Evolutionary conservation across 2,113 vertebrate species (phyloP).

Genomic region (Hemichromis elongatus): DNA sequence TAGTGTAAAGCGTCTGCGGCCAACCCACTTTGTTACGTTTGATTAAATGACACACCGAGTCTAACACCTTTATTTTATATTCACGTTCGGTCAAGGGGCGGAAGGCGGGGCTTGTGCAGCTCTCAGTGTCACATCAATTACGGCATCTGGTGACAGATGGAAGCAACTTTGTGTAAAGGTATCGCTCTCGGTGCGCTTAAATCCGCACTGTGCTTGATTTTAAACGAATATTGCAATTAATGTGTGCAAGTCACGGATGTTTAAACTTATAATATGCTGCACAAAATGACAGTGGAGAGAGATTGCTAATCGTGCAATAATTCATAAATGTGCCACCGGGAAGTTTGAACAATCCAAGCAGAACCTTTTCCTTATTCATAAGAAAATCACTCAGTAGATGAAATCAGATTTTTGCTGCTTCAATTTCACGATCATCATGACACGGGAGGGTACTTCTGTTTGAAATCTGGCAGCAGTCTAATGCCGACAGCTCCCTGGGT

Average conservation of each 20-base stretch:
- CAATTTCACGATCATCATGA: constrained; percentile 28
- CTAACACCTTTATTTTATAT: constrained; percentile 17
- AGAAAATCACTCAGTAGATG: constrained; percentile 6
- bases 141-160: constrained; percentile 36
- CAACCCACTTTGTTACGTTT: constrained; percentile 17
- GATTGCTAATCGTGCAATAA: background rate
- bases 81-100: background rate
- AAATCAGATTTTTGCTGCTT: constrained; percentile 14
- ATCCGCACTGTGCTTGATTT: background rate
- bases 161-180: constrained; percentile 7
- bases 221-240: background rate
- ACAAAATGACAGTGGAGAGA: background rate
- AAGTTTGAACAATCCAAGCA: constrained; percentile 1
- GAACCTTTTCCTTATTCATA: background rate
- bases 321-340: background rate
- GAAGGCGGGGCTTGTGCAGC: background rate
- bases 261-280: background rate
- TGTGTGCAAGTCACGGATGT: background rate
- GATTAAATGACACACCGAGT: constrained; percentile 34
- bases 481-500: constrained; percentile 49
- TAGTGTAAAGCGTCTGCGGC: constrained; percentile 35
- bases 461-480: constrained; percentile 49
- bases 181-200: background rate
- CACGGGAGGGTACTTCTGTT: constrained; percentile 18
- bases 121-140: constrained; percentile 8